Percentiles rank a stretch among this genome's conserved stretches.
Conservation (phyloP, 1,140 invertebrate genomes). For the Lordiphosa stackelbergi region DNA sequence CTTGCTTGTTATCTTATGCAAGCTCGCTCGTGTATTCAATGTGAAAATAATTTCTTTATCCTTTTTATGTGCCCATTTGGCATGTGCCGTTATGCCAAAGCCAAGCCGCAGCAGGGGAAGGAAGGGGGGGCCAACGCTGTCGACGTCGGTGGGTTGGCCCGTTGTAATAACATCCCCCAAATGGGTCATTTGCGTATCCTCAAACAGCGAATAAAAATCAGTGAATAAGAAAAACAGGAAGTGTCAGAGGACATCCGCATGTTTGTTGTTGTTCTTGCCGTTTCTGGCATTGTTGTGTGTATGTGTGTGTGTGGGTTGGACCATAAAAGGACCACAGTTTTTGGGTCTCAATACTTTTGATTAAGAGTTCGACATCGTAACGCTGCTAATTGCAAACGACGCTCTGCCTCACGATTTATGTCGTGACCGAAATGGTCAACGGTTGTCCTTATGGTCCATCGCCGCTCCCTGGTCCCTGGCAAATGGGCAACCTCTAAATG, state of each 20-base stretch:
- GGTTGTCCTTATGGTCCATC: constrained; percentile 9
- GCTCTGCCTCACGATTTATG: constrained; percentile 63
- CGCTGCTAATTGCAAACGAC: constrained; percentile 72
- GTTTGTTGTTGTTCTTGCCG: constrained; percentile 50
- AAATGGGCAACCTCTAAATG: constrained; percentile 56
- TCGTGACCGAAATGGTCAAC: constrained; percentile 52
- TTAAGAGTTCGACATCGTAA: constrained; percentile 69
- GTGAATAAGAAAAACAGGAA: constrained; percentile 77
- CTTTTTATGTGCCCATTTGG: constrained; percentile 77
- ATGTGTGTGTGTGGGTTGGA: constrained; percentile 10
- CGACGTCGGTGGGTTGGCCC: constrained; percentile 40
- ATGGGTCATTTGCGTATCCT: constrained; percentile 78
- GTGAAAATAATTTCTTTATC: constrained; percentile 78
- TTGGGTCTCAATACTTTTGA: constrained; percentile 68
- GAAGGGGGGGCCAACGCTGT: constrained; percentile 19
- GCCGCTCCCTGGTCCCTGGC: background rate
- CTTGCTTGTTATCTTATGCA: constrained; percentile 26
- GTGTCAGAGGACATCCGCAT: constrained; percentile 75
- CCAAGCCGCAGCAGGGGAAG: constrained; percentile 7
- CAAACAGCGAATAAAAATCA: constrained; percentile 77
- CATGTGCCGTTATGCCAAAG: constrained; percentile 73
- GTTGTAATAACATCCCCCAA: constrained; percentile 77
- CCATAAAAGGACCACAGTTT: constrained; percentile 59
- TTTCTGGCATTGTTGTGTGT: constrained; percentile 15
- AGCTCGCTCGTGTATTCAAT: constrained; percentile 62